A percentile compares a stretch with the other conserved stretches of the same genome.
Conservation (phyloP, 2,113 vertebrate species). For the Taxidea taxus region DNA sequence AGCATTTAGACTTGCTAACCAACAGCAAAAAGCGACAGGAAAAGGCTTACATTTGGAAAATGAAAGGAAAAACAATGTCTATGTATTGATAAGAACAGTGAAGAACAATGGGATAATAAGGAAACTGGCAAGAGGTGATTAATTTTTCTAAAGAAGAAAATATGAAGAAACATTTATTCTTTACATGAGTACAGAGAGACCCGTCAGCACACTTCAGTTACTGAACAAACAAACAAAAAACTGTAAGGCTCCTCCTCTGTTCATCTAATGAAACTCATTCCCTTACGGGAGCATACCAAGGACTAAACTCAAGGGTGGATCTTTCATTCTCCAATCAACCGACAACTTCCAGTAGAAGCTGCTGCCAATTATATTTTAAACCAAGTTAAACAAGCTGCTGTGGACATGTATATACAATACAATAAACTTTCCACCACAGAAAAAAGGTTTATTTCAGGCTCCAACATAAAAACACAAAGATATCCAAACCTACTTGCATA, state of each 20-base stretch:
- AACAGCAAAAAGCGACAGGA: conserved; percentile 51
- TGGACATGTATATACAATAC: not conserved
- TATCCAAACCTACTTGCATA: not conserved
- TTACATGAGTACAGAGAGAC: not conserved
- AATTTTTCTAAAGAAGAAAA: conserved; percentile 23
- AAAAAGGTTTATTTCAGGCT: not conserved
- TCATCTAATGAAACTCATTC: not conserved
- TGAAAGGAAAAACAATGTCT: conserved; percentile 57
- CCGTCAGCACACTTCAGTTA: not conserved
- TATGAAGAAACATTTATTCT: not conserved
- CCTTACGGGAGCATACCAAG: not conserved
- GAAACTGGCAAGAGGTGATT: not conserved
- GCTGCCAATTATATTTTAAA: not conserved
- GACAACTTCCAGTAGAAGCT: not conserved
- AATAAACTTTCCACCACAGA: not conserved
- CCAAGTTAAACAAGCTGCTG: not conserved
- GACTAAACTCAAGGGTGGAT: not conserved
- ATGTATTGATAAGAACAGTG: conserved; percentile 31
- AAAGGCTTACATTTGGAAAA: conserved; percentile 55
- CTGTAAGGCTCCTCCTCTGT: not conserved
- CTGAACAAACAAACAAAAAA: not conserved
- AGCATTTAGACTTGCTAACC: conserved; percentile 1
- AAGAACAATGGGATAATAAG: not conserved
- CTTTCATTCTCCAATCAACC: not conserved
- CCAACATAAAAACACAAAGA: not conserved